Evolutionary conservation across 2,113 vertebrate genomes (phyloP).

Genomic region (Felis chaus): DNA sequence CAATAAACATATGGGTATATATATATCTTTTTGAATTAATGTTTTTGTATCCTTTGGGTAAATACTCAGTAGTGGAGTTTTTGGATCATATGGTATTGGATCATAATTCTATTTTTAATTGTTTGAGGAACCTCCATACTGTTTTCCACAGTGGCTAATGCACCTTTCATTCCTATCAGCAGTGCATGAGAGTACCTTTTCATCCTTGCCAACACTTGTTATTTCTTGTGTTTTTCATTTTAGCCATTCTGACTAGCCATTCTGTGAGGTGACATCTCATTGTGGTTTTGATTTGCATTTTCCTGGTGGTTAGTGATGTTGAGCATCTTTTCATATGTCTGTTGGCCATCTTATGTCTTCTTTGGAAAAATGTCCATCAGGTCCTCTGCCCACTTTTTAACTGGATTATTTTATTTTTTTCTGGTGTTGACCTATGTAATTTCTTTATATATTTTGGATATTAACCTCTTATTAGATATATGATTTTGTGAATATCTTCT

Average conservation of each 20-base stretch:
- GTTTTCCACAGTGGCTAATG: neutral
- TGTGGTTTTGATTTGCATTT: neutral
- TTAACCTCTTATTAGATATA: neutral
- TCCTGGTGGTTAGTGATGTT: neutral
- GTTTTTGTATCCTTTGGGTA: neutral
- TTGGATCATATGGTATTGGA: neutral
- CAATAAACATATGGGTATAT: neutral
- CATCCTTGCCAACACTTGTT: neutral
- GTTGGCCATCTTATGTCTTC: neutral
- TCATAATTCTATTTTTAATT: neutral
- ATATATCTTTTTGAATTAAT: neutral
- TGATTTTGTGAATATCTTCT: neutral
- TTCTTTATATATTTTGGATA: neutral
- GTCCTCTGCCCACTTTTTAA: neutral
- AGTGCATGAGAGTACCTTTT: neutral
- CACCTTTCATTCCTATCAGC: neutral
- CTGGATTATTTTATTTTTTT: neutral
- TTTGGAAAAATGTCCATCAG: neutral
- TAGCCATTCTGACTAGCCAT: neutral
- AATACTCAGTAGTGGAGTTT: neutral
- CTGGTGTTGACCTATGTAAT: neutral
- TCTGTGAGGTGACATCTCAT: neutral
- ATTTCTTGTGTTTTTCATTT: neutral
- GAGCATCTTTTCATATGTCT: neutral
- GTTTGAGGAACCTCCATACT: neutral